These are phyloP conservation scores for Dipodomys merriami DNA, from an alignment of 2,113 vertebrate genomes.

Conservation along the genomic window DNA sequence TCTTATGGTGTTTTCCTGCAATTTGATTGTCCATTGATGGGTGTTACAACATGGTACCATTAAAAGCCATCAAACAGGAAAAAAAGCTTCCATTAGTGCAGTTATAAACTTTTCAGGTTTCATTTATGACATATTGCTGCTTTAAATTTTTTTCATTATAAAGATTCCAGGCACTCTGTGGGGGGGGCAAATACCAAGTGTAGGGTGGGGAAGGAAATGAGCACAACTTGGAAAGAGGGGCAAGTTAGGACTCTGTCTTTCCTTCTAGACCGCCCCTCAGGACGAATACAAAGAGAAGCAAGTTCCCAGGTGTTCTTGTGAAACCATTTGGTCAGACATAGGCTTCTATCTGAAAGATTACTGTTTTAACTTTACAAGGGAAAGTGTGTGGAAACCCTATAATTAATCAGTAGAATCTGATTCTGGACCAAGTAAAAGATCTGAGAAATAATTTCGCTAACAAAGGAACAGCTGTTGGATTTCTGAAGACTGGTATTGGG, in stretches of 20 bases:
- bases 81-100: constrained; percentile 73
- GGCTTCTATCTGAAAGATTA: background rate
- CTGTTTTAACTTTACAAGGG: background rate
- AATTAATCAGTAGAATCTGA: background rate
- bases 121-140: constrained; percentile 87
- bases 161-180: constrained; percentile 86
- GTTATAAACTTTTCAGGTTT: constrained; percentile 82
- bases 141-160: constrained; percentile 71
- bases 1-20: constrained; percentile 67
- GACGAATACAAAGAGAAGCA: constrained; percentile 4
- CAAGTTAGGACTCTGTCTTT: constrained; percentile 30
- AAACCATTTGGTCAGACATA: background rate
- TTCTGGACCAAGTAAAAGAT: background rate
- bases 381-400: background rate
- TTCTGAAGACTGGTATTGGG: background rate
- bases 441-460: background rate
- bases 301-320: background rate
- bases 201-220: constrained; percentile 7
- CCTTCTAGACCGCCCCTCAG: background rate
- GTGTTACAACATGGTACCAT: constrained; percentile 72
- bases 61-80: constrained; percentile 5
- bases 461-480: background rate
- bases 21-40: constrained; percentile 83
- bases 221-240: constrained; percentile 28
- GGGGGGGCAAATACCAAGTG: constrained; percentile 74